A percentile compares a stretch with the other conserved stretches of the same genome.
Conservation (phyloP, 37 sponge, comb jelly and placozoan genomes). For the Beroe forskalii region DNA sequence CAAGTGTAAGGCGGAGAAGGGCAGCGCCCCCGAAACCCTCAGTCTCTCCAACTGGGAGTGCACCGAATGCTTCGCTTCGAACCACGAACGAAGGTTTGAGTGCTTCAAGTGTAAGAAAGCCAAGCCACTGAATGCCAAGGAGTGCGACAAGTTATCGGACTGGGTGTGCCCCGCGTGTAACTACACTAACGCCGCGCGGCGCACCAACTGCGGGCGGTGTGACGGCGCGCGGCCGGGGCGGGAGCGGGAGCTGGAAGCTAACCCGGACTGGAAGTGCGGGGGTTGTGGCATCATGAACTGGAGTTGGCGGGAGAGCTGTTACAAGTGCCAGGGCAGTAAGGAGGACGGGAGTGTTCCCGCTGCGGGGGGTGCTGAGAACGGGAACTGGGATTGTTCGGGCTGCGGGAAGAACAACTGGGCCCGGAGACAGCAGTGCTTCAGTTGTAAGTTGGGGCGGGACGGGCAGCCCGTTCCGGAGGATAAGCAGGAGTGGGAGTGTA, state of each 20-base stretch:
- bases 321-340: background rate
- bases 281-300: constrained; percentile 59
- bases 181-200: background rate
- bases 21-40: background rate
- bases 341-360: background rate
- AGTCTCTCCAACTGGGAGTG: constrained; percentile 20
- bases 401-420: constrained; percentile 55
- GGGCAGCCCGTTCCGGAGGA: background rate
- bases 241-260: constrained; percentile 18
- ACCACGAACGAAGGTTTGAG: constrained; percentile 22
- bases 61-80: constrained; percentile 29
- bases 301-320: constrained; percentile 20
- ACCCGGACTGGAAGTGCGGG: constrained; percentile 57
- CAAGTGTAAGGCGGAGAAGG: background rate
- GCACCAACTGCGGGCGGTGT: constrained; percentile 44
- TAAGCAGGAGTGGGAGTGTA: constrained; percentile 1
- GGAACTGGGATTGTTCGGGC: background rate
- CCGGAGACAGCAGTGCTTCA: background rate
- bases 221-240: constrained; percentile 37
- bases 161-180: background rate
- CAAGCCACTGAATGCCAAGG: constrained; percentile 9
- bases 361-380: background rate
- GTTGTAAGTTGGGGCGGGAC: background rate
- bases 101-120: constrained; percentile 55
- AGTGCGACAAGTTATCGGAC: background rate